Evolutionary conservation across 1,140 invertebrate genomes (phyloP), one percentile per base, ranked within the genome.

Genomic region (Anagrus nilaparvatae): DNA sequence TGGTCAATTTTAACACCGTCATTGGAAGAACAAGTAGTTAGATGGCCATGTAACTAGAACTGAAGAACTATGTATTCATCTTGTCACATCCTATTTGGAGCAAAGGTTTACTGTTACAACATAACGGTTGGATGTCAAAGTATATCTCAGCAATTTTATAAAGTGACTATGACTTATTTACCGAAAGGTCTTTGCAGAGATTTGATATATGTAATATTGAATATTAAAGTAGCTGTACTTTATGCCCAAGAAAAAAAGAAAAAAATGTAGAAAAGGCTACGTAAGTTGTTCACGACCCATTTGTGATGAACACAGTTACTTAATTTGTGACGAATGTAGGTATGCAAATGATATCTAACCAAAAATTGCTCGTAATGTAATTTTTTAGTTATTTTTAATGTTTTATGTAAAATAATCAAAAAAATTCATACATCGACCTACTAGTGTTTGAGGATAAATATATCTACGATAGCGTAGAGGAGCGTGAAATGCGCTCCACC

Each of bases 31-130:
- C 55, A 2, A 47, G 48, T 8, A n/a, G n/a, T n/a, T n/a, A 44
- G 62, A 33, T 66, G 63, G 62, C 60, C 67, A n/a, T 47, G 63
- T 43, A n/a, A 39, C 10, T 12, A 42, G 23, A 21, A 20, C 44
- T 21, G 31, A 48, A 18, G n/a, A 21, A 18, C 20, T 48, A 7
- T 17, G n/a, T 9, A 20, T 44, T n/a, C 19, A 28, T 28, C 14
- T 48, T n/a, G 18, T 41, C 4, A 36, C 25, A 29, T 43, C 42
- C 9, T 20, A 35, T 13, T 36, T 44, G 10, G 3, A 17, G 16
- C 13, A 20, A 10, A 27, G 37, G 6, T 32, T n/a, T 3, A 13
- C 12, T 7, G 18, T 21, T 14, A 3, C n/a, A 24, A 18, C 17
- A 7, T 14, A 44, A 21, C 27, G 42, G 2, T n/a, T 8, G 3